These are phyloP conservation scores for Sylvilagus floridanus DNA, from an alignment of 2,797 vertebrate species.

Conservation along the genomic window DNA sequence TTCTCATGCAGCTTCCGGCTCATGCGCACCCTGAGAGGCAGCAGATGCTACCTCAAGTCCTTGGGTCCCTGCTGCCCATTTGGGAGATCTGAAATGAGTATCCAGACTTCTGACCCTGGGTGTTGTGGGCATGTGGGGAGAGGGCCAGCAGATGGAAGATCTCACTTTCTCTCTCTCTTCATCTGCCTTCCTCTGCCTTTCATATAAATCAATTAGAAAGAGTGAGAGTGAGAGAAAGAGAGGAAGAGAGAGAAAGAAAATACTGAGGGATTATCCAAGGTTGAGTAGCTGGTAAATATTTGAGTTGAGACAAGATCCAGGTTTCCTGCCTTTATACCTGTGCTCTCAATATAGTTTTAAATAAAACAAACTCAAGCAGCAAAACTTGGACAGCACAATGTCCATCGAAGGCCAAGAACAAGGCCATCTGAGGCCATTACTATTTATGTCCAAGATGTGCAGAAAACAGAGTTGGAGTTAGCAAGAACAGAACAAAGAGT, in stretches of 20 bases:
- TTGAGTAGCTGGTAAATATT: background rate
- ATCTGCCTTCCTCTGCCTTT: too few relatives aligned
- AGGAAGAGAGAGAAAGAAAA: background rate
- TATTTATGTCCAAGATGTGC: background rate
- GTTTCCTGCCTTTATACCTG: background rate
- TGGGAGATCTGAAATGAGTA: too few relatives aligned
- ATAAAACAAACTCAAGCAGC: conserved; percentile 8
- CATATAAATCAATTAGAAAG: too few relatives aligned
- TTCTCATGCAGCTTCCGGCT: too few relatives aligned
- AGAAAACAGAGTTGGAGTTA: background rate
- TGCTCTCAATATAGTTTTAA: background rate
- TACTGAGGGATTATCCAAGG: background rate
- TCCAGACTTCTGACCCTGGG: too few relatives aligned
- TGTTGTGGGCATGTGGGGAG: too few relatives aligned
- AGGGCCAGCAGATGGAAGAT: too few relatives aligned
- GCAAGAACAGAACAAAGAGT: conserved; percentile 7
- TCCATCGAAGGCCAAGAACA: background rate
- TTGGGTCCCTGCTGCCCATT: too few relatives aligned
- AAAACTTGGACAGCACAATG: background rate
- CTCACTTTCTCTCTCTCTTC: too few relatives aligned
- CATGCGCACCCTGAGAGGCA: too few relatives aligned
- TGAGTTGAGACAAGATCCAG: background rate
- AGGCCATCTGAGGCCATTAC: background rate
- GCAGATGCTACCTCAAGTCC: too few relatives aligned
- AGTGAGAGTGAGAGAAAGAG: too few relatives aligned